Base-by-base conservation (phyloP, 2,888 invertebrate species). In the Machimus rusticus region DNA sequence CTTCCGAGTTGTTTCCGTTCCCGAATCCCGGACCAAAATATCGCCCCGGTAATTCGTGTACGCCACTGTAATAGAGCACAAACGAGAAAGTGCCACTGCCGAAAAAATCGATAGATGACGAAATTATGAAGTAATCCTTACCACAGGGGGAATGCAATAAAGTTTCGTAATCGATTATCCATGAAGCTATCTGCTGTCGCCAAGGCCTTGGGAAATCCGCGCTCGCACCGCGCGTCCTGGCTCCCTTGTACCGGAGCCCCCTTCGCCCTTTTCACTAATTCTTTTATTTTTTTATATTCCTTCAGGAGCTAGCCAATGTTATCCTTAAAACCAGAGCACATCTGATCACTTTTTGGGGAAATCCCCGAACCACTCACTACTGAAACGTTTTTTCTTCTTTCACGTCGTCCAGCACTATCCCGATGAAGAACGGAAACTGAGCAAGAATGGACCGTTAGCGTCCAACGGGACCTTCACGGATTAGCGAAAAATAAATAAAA, bases 71-170 rank as follows among this genome's bases (percentile, higher is more conserved):
- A 37, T 19, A 19, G 77, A n/a, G 66, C 8, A 66, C 28, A 66
- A 55, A 34, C 43, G 43, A 46, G 55, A 81, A 81, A 81, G 43
- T 79, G 79, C 43, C 46, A 28, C 46, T 87, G 43, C 51, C 37
- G 76, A 57, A 79, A 87, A 81, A 87, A 87, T 87, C 87, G 34
- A 87, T 87, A 87, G 74, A 82, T 82, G 82, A 46, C 79, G 79
- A 82, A 87, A 87, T 79, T 87, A 81, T 82, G 81, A 87, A 87
- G 81, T 81, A 81, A 82, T 81, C 76, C 87, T 87, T 87, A 87
- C 87, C 87, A 87, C 55, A 82, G 43, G 28, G 23, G 51, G 82
- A 81, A 81, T 82, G 78, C 66, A 87, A 79, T 87, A 78, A 66
- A 74, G 55, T 79, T 87, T 87, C 81, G 87, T 79, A 78, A 86